phyloP scores from a whole-genome alignment of 2,888 invertebrate species.

The Ochropleura plecta region DNA sequence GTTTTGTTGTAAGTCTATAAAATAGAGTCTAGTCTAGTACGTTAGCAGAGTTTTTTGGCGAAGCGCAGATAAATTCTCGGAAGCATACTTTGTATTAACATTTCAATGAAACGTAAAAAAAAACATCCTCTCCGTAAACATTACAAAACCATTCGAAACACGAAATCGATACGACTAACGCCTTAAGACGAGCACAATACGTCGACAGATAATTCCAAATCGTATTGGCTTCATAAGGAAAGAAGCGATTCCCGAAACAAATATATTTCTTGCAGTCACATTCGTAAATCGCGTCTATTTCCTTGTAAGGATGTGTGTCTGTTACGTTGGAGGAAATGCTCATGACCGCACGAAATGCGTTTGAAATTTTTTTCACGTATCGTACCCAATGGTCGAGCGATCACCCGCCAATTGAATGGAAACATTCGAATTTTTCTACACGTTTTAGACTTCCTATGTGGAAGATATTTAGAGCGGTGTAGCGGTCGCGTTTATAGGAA shows the following conservation, averaged over 20 bases:
- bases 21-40: background rate
- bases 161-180: slow-evolving; percentile 42
- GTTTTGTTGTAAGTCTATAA: background rate
- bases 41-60: slow-evolving; percentile 9
- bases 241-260: slow-evolving; percentile 49
- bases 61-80: slow-evolving; percentile 11
- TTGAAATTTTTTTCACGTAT: slow-evolving; percentile 75
- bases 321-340: slow-evolving; percentile 56
- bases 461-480: slow-evolving; percentile 44
- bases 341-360: slow-evolving; percentile 57
- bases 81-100: slow-evolving; percentile 13
- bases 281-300: slow-evolving; percentile 56
- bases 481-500: slow-evolving; percentile 32
- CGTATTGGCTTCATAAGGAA: slow-evolving; percentile 61
- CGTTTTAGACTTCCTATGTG: slow-evolving; percentile 57
- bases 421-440: slow-evolving; percentile 59
- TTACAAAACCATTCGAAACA: slow-evolving; percentile 37
- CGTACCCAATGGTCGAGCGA: slow-evolving; percentile 66
- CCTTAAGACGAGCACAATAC: slow-evolving; percentile 45
- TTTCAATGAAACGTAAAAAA: slow-evolving; percentile 6
- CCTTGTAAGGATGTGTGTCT: slow-evolving; percentile 39
- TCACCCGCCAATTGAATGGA: slow-evolving; percentile 62
- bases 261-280: slow-evolving; percentile 51
- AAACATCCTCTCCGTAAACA: slow-evolving; percentile 10
- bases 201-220: slow-evolving; percentile 57